Percentiles rank a stretch among this genome's conserved stretches.
These are phyloP conservation scores for Hephaestus fuliginosus DNA, from an alignment of 2,797 vertebrate genomes.

Conservation along the genomic window DNA sequence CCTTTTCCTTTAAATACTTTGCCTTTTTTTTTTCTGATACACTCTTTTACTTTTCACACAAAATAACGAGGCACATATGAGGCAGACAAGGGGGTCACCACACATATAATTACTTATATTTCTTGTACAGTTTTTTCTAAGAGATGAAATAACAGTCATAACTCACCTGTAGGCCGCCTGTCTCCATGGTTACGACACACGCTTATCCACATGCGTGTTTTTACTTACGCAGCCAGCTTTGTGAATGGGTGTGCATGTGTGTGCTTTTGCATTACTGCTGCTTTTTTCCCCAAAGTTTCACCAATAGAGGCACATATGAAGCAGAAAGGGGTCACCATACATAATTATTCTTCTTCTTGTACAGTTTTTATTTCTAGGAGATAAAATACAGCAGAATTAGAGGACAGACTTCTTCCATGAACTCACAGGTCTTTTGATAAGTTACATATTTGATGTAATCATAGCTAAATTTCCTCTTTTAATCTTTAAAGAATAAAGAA, in stretches of 20 bases:
- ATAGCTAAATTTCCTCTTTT: slow-evolving; percentile 9
- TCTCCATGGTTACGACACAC: slow-evolving; percentile 54
- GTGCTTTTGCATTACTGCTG: not conserved
- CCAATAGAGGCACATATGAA: no score
- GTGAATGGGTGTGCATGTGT: slow-evolving; percentile 35
- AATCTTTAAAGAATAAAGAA: not conserved
- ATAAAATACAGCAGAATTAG: not conserved
- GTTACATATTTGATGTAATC: not conserved
- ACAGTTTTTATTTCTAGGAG: no score
- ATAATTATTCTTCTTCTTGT: no score
- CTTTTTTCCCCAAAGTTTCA: not conserved
- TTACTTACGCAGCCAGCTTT: slow-evolving; percentile 10
- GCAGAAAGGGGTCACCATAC: no score
- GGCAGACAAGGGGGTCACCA: no score
- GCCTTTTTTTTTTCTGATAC: no score
- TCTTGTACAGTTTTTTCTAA: no score
- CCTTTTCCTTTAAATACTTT: not conserved
- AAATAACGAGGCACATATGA: not conserved
- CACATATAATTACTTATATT: no score
- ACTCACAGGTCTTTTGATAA: not conserved
- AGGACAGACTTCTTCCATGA: not conserved
- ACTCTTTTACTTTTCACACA: not conserved
- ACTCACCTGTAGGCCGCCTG: not conserved
- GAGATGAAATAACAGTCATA: no score
- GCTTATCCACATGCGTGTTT: slow-evolving; percentile 17